Conservation (phyloP, 1,140 invertebrate species). For the Papilio machaon region DNA sequence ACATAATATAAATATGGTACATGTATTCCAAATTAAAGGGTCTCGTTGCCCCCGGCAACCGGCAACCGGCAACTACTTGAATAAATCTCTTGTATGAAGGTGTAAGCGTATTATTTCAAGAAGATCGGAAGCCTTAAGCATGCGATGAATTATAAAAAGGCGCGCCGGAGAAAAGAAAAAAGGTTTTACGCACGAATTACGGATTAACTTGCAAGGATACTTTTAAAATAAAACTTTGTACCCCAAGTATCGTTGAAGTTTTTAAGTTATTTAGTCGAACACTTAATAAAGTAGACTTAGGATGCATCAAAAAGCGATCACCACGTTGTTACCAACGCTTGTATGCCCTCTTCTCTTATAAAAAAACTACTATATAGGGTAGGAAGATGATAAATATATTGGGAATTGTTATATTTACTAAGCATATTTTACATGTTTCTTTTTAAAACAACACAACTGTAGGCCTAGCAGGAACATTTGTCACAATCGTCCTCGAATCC, state of each 20-base stretch:
- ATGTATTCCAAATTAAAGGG: conserved; percentile 6
- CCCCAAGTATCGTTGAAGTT: neutral
- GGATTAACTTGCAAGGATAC: neutral
- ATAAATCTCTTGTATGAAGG: conserved; percentile 17
- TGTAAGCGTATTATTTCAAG: conserved; percentile 20
- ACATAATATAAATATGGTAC: conserved; percentile 12
- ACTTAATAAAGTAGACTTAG: too few relatives aligned
- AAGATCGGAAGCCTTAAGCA: conserved; percentile 6
- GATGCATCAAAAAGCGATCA: too few relatives aligned
- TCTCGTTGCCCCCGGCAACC: neutral
- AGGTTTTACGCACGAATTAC: neutral
- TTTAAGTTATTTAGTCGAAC: neutral
- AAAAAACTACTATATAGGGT: too few relatives aligned
- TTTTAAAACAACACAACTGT: neutral
- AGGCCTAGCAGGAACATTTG: too few relatives aligned
- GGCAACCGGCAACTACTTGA: neutral
- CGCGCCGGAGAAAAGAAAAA: conserved; percentile 4
- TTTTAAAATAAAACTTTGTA: neutral
- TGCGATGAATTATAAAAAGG: conserved; percentile 15
- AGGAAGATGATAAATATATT: too few relatives aligned
- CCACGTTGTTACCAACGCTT: too few relatives aligned
- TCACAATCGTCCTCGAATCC: too few relatives aligned
- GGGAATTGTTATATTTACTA: too few relatives aligned
- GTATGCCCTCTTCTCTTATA: too few relatives aligned
- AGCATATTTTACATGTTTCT: neutral